phyloP scores from a whole-genome alignment of 2,797 vertebrate genomes.

The Anniella stebbinsi region DNA sequence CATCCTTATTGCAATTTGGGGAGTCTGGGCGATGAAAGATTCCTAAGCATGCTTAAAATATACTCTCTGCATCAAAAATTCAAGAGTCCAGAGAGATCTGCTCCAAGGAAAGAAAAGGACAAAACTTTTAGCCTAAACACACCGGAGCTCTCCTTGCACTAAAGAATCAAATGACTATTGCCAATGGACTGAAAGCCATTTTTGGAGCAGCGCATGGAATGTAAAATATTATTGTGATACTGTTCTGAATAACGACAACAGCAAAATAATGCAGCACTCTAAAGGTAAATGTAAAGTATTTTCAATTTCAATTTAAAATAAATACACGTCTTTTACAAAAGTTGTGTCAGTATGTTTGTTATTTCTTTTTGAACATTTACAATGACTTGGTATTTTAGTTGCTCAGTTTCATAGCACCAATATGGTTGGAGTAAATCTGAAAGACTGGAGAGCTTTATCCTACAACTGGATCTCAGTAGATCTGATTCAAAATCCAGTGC shows the following conservation, averaged over 20 bases:
- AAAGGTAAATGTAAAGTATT: conserved; percentile 13
- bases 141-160: conserved; percentile 48
- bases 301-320: conserved; percentile 25
- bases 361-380: not conserved
- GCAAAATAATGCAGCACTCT: not conserved
- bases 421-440: not conserved
- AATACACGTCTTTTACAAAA: conserved; percentile 14
- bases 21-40: conserved; percentile 75
- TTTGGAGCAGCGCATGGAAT: conserved; percentile 31
- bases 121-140: not conserved
- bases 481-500: not conserved
- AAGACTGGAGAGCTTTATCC: not conserved
- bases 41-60: conserved; percentile 40
- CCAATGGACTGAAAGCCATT: conserved; percentile 20
- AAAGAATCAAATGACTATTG: conserved; percentile 33
- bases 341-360: not conserved
- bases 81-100: conserved; percentile 32
- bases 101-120: not conserved
- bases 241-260: not conserved
- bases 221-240: conserved; percentile 1
- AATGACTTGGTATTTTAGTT: not conserved
- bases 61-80: conserved; percentile 7
- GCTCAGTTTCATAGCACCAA: not conserved
- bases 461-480: not conserved
- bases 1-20: conserved; percentile 74